Base-by-base conservation (phyloP, 2,888 invertebrate species). In the Sialis lutaria region DNA sequence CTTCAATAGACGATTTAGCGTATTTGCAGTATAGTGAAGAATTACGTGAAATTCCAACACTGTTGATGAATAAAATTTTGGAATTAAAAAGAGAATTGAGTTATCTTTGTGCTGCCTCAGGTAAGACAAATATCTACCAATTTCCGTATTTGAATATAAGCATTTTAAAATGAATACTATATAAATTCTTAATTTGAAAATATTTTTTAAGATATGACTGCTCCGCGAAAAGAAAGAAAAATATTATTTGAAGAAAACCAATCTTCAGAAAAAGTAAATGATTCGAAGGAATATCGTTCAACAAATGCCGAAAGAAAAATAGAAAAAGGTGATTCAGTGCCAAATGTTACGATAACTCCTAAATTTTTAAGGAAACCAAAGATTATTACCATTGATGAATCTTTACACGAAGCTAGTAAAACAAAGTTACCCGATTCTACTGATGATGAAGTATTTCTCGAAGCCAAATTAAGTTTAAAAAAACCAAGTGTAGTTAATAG, bases 1-100 rank as follows among this genome's bases (percentile, higher is more conserved):
- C 22, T 22, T 22, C 22, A 22, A 22, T 22, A 22, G 22, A 22
- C 22, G 22, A 22, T 22, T 22, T 22, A 22, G 22, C 22, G 22
- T 22, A 22, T 22, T 22, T 22, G 22, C 51, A 54, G 46, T 50
- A 46, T 46, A 53, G 22, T 48, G n/a, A 31, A 10, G 50, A 50
- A n/a, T 34, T 46, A 7, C 45, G 44, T 12, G 47, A 54, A 46
- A 50, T 59, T n/a, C 56, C 58, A 8, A 50, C 49, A 22, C 46
- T 55, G 30, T 50, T 59, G 5, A 56, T 55, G 9, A 53, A 53
- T 39, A 69, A 67, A 58, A 60, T 68, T 40, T 56, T 64, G 39
- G 67, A 68, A 51, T 54, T 68, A 10, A 59, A 67, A 51, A 53
- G 65, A 50, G 61, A 62, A 49, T 54, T 68, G 13, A 65, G 60